A percentile compares a stretch with the other conserved stretches of the same genome.
Evolutionary conservation across 1,140 invertebrate genomes (phyloP).

Genomic region (Antheraea mylitta): DNA sequence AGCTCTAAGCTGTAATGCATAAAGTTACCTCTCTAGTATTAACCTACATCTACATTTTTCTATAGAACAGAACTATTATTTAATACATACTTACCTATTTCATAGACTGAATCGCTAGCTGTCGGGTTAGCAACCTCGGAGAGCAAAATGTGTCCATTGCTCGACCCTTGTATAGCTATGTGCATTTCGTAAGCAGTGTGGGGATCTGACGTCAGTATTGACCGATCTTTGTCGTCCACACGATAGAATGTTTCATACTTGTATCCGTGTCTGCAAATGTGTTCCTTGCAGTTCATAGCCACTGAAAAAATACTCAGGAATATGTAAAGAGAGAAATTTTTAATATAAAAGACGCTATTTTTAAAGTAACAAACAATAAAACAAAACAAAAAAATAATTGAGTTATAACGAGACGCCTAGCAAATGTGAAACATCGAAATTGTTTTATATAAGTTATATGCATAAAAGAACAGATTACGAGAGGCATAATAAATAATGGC

Average conservation of each 20-base stretch:
- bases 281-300: slow-evolving; percentile 68
- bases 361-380: no score
- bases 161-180: slow-evolving; percentile 78
- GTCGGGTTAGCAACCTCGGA: slow-evolving; percentile 60
- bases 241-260: slow-evolving; percentile 73
- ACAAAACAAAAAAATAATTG: no score
- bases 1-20: no score
- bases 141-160: slow-evolving; percentile 81
- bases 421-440: no score
- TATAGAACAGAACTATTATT: not conserved
- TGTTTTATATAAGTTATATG: no score
- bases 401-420: no score
- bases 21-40: no score
- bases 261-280: slow-evolving; percentile 71
- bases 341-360: no score
- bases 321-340: no score
- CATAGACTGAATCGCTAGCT: slow-evolving; percentile 78
- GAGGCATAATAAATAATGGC: no score
- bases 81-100: slow-evolving; percentile 68
- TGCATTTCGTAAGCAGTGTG: slow-evolving; percentile 77
- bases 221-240: slow-evolving; percentile 42
- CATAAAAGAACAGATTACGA: no score
- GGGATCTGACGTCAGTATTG: slow-evolving; percentile 29
- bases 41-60: no score
- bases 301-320: slow-evolving; percentile 33